phyloP scores from a whole-genome alignment of 2,888 invertebrate genomes.

The Lasiommata megera region DNA sequence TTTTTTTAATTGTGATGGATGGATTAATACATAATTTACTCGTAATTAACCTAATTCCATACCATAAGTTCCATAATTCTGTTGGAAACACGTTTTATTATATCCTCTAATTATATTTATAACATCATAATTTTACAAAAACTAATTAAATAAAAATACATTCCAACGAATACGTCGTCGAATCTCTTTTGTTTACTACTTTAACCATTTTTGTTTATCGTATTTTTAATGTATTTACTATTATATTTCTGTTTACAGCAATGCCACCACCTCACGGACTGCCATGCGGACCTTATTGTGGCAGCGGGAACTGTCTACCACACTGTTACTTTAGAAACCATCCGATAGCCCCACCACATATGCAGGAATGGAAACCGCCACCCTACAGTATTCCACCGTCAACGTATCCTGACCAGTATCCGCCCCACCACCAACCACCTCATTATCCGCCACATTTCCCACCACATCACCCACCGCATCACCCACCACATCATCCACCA shows the following conservation, averaged over 20 bases:
- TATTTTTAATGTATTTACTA: too few species aligned
- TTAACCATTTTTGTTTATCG: too few species aligned
- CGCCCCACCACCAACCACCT: conserved; percentile 8
- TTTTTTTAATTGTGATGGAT: too few species aligned
- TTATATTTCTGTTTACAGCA: conserved; percentile 13
- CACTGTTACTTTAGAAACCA: conserved; percentile 22
- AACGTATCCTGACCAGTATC: conserved; percentile 7
- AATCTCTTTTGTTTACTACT: too few species aligned
- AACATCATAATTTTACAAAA: too few species aligned
- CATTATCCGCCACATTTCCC: not conserved
- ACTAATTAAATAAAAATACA: too few species aligned
- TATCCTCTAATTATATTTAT: too few species aligned
- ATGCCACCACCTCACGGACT: conserved; percentile 23
- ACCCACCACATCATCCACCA: conserved; percentile 13
- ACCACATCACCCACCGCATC: conserved; percentile 8
- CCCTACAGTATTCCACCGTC: conserved; percentile 25
- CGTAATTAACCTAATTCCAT: too few species aligned
- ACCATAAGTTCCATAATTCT: too few species aligned
- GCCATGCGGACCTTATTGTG: conserved; percentile 30
- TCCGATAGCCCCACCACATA: conserved; percentile 22
- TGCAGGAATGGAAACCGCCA: conserved; percentile 25
- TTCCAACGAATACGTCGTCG: too few species aligned
- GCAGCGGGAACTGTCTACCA: conserved; percentile 22
- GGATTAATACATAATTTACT: too few species aligned
- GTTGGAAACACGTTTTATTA: too few species aligned